phyloP scores from a whole-genome alignment of 2,888 invertebrate genomes.

The Pseudeuparius sepicola region DNA sequence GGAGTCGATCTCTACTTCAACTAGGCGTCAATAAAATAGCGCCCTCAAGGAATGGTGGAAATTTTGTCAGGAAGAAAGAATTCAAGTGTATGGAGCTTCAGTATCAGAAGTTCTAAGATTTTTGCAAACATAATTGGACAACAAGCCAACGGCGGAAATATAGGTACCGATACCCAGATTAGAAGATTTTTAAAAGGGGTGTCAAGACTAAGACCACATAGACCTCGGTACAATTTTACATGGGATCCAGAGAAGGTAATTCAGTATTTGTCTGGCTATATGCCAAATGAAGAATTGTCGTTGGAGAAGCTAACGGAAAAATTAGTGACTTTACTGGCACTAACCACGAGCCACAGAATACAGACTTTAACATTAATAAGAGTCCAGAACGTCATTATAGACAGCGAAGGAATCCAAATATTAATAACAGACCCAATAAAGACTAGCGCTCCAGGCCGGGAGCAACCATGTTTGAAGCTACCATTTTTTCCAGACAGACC shows the following conservation, averaged over 20 bases:
- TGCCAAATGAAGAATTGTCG: constrained; percentile 5
- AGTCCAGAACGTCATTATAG: constrained; percentile 14
- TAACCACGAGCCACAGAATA: no score
- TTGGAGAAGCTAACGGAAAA: constrained; percentile 13
- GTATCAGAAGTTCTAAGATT: no score
- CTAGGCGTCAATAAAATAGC: no score
- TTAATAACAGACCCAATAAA: constrained; percentile 17
- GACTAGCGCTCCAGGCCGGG: constrained; percentile 12
- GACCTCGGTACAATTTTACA: constrained; percentile 21
- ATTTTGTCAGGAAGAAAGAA: no score
- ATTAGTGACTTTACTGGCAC: no score
- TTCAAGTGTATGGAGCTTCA: no score
- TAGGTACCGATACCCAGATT: no score
- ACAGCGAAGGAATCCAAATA: constrained; percentile 10
- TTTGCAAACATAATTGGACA: no score
- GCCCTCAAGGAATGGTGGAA: no score
- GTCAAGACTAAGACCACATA: constrained; percentile 19
- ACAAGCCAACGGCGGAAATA: no score
- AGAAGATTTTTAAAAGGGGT: constrained; percentile 23
- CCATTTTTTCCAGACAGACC: no score
- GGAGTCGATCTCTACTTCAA: no score
- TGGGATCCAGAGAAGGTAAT: constrained; percentile 26
- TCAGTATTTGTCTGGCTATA: constrained; percentile 11
- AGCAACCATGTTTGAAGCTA: constrained; percentile 10
- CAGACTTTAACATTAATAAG: constrained; percentile 16